Evolutionary conservation across 2,888 invertebrate genomes (phyloP), one percentile per base, ranked within the genome.

Genomic region (Mythimna lalbum): DNA sequence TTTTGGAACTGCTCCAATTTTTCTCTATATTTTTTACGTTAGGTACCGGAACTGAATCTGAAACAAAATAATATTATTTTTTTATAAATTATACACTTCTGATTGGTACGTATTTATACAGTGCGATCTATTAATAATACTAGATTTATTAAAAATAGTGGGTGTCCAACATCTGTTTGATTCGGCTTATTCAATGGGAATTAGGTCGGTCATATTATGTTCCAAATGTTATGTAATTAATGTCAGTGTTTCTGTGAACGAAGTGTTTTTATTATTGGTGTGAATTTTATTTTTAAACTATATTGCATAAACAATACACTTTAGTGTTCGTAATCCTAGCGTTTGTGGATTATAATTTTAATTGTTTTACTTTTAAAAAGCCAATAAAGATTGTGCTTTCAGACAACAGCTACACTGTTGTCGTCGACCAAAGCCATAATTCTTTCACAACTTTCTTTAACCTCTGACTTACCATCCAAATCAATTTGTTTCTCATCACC

Each of bases 1-100:
- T 87, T 84, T 90, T 93, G 93, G 93, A 90, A 43, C 31, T 36
- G 59, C 52, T 90, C 92, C 93, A 92, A 90, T 74, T 72, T 82
- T 70, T 63, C 27, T 84, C 86, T 70, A 69, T 64, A 69, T 85
- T 84, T 84, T 86, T 85, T 86, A 82, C 78, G 69, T 69, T 66
- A 21, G 55, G 33, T 78, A 77, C 87, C 88, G 91, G 89, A 88
- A 89, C 86, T 81, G 70, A 74, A 90, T 88, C 93, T 93, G 93
- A 73, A 93, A 93, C 86, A 83, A 90, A 85, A 90, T 86, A 89
- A 88, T 85, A 86, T 86, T 86, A 73, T 86, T 88, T 76, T n/a
- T 84, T 84, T 80, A 86, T 87, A 84, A 86, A 83, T 63, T 90
- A 87, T 88, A 90, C 84, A 87, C 85, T 86, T 82, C 69, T 78